These are phyloP conservation scores for Xanthia togata DNA, from an alignment of 2,888 invertebrate species.

Conservation along the genomic window DNA sequence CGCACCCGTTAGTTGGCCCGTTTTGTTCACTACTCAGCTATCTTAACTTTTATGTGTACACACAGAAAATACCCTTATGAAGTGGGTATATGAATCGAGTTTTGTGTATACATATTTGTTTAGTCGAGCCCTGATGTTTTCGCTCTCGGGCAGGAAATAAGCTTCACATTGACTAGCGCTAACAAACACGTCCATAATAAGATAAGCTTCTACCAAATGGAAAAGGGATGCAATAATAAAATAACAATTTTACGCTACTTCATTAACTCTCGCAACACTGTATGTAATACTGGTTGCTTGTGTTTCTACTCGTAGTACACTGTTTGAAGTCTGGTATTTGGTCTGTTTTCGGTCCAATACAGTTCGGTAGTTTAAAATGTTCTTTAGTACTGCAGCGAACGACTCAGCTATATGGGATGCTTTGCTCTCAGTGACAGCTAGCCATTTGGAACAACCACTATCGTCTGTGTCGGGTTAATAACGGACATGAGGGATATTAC, in stretches of 20 bases:
- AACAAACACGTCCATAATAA: slow-evolving; percentile 62
- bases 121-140: slow-evolving; percentile 52
- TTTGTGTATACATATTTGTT: slow-evolving; percentile 58
- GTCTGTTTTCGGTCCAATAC: slow-evolving; percentile 43
- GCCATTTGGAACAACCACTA: slow-evolving; percentile 62
- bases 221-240: slow-evolving; percentile 60
- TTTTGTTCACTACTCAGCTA: slow-evolving; percentile 69
- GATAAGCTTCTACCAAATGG: slow-evolving; percentile 56
- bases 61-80: slow-evolving; percentile 66
- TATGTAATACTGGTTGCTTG: slow-evolving; percentile 20
- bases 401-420: slow-evolving; percentile 49
- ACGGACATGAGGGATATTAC: neutral
- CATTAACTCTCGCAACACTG: slow-evolving; percentile 46
- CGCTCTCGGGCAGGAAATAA: slow-evolving; percentile 50
- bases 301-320: slow-evolving; percentile 13
- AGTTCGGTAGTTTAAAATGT: slow-evolving; percentile 40
- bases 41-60: slow-evolving; percentile 72
- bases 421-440: slow-evolving; percentile 57
- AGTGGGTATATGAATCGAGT: slow-evolving; percentile 63
- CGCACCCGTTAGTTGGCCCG: slow-evolving; percentile 65
- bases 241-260: slow-evolving; percentile 48
- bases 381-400: slow-evolving; percentile 41
- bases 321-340: slow-evolving; percentile 28
- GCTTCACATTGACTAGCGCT: slow-evolving; percentile 49
- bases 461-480: slow-evolving; percentile 15